Evolutionary conservation across 1,140 invertebrate species (phyloP).

Genomic region (Amyelois transitella): DNA sequence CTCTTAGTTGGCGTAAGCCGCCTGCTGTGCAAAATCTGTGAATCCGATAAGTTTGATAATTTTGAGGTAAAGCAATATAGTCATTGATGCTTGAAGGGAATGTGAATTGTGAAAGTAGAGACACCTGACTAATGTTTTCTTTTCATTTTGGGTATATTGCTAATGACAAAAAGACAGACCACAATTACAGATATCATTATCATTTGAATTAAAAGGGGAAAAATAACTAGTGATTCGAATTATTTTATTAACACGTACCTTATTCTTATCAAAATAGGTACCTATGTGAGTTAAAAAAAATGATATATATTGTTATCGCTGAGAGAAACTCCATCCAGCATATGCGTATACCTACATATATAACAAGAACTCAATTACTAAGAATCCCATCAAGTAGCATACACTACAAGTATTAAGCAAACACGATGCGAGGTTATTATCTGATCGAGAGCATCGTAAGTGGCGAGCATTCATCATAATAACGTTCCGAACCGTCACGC

Average conservation of each 20-base stretch:
- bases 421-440: slow-evolving; percentile 52
- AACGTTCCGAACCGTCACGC: slow-evolving; percentile 57
- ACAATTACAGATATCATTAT: too few relatives aligned
- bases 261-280: too few relatives aligned
- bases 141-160: neutral
- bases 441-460: slow-evolving; percentile 53
- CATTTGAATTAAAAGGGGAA: too few relatives aligned
- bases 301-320: too few relatives aligned
- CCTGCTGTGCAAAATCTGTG: neutral
- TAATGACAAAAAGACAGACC: too few relatives aligned
- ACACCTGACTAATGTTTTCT: neutral
- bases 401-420: slow-evolving; percentile 38
- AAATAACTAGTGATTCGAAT: too few relatives aligned
- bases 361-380: slow-evolving; percentile 46
- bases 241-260: too few relatives aligned
- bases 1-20: neutral
- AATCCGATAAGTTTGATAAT: neutral
- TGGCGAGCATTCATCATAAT: slow-evolving; percentile 60
- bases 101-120: slow-evolving; percentile 4
- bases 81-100: neutral
- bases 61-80: neutral
- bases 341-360: too few relatives aligned
- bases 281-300: too few relatives aligned
- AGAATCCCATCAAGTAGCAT: slow-evolving; percentile 37
- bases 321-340: too few relatives aligned